Evolutionary conservation across 64 coral and sea anemone species (phyloP), one percentile per base, ranked within the genome.

Genomic region (Trachythela sp.): DNA sequence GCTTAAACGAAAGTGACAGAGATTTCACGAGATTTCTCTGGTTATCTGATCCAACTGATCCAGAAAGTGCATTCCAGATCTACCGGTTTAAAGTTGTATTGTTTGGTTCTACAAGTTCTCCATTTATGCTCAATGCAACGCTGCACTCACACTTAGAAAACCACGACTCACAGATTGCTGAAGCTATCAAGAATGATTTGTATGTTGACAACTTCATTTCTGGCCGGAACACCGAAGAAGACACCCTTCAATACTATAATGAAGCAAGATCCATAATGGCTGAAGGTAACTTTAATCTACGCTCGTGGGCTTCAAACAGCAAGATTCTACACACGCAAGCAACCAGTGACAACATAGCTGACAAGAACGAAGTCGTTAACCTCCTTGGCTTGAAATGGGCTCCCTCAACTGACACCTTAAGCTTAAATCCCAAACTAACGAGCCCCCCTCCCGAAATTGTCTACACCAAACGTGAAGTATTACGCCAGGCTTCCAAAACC

Each of bases 391-490:
- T 72, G 29, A 72, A 72, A 29, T 72, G 68, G 68, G 29, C 17
- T 26, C 33, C 24, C 29, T 72, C 24, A 72, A 72, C 68, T 13
- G 68, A 72, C 33, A 72, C 1, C 33, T 72, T 72, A 35, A 72
- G 24, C 26, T 35, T 72, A 72, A 72, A n/a, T n/a, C 49, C 13
- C 49, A 11, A 52, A 26, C 33, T 26, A 72, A 72, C 2, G 68
- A 72, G 68, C 29, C 24, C 3, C 11, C 33, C n/a, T 35, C 33
- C 68, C 17, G 26, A 14, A 14, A 49, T 89, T n/a, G n/a, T n/a
- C n/a, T n/a, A n/a, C 40, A 80, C 70, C 24, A 77, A 89, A 49
- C 70, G 87, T 36, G 1, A 48, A 54, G 76, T 84, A 56, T 22
- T 84, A 20, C 50, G 39, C 8, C 2, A 31, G 40, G 24, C 88